phyloP scores from a whole-genome alignment of 2,113 vertebrate species.

The Oncorhynchus keta region DNA sequence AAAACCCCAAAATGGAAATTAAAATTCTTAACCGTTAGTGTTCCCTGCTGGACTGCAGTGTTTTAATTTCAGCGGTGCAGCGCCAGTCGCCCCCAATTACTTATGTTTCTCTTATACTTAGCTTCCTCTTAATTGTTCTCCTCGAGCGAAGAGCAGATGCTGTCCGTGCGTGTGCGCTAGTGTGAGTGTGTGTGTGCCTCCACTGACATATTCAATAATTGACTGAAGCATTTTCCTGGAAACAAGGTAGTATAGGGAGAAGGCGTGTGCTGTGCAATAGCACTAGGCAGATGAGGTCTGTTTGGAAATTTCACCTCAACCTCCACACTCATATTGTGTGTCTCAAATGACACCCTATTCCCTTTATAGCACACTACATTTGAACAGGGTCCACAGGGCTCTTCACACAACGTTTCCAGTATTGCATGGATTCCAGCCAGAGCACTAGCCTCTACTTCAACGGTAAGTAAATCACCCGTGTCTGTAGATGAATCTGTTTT shows the following conservation, averaged over 20 bases:
- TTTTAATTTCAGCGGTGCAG: constrained; percentile 14
- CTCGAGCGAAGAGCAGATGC: constrained; percentile 48
- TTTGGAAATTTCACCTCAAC: constrained; percentile 31
- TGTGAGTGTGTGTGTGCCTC: constrained; percentile 24
- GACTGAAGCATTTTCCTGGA: constrained; percentile 40
- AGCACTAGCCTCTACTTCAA: too few relatives aligned
- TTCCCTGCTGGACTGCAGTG: constrained; percentile 2
- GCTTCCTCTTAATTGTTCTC: constrained; percentile 55
- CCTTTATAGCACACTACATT: too few relatives aligned
- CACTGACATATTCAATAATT: constrained; percentile 50
- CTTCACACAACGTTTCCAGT: too few relatives aligned
- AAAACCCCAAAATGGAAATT: too few relatives aligned
- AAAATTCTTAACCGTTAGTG: too few relatives aligned
- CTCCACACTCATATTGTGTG: neutral
- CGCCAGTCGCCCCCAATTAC: neutral
- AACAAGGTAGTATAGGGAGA: constrained; percentile 43
- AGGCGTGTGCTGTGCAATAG: neutral
- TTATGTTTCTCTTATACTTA: constrained; percentile 41
- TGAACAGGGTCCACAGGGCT: too few relatives aligned
- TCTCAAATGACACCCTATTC: too few relatives aligned
- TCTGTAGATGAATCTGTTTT: too few relatives aligned
- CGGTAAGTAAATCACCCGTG: too few relatives aligned
- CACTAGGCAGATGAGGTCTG: constrained; percentile 8
- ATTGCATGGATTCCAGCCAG: too few relatives aligned
- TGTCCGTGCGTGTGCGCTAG: constrained; percentile 35